Base-by-base conservation (phyloP, 2,113 vertebrate species). In the Mola mola region DNA sequence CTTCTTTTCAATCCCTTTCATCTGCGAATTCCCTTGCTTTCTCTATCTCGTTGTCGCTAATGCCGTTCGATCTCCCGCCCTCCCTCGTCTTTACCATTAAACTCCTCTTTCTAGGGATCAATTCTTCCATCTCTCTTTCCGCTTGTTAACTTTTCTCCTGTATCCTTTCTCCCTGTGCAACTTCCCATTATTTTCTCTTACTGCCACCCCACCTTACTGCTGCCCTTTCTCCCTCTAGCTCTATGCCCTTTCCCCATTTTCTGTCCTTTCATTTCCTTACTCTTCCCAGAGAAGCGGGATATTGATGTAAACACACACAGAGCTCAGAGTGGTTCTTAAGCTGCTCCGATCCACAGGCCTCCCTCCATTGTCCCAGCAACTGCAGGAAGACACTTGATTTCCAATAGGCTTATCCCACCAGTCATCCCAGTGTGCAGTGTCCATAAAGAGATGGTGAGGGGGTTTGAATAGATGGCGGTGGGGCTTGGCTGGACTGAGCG, bases 241-340 rank as follows among this genome's bases (percentile, higher is more conserved):
- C 33, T 13, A 11, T 19, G 17, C 17, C n/a, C 7, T 15, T 33
- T 19, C 41, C 12, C 11, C 50, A 6, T 16, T 41, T 10, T 26
- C 43, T 44, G 2, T 42, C 42, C 47, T 47, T 33, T 46, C 20
- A 13, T 53, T 49, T 40, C 41, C 48, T 22, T 43, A 66, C 48
- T 48, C 17, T 19, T 56, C 58, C 37, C 40, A 0, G 13, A 60
- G 67, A 58, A 62, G 64, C 13, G 0, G 43, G 40, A 51, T 82
- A 76, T 81, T 65, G 78, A 80, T 66, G 66, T 53, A 72, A 76
- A 78, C 74, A 68, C 78, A 83, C 84, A 75, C 70, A 62, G 38
- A 61, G 73, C 64, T 50, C 43, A 28, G 66, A 82, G 68, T 75
- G 71, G n/a, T 53, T 79, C 68, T 55, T 72, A 76, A 81, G 78